Conservation (phyloP, 1,140 invertebrate species). For the Leucophenga varia region DNA sequence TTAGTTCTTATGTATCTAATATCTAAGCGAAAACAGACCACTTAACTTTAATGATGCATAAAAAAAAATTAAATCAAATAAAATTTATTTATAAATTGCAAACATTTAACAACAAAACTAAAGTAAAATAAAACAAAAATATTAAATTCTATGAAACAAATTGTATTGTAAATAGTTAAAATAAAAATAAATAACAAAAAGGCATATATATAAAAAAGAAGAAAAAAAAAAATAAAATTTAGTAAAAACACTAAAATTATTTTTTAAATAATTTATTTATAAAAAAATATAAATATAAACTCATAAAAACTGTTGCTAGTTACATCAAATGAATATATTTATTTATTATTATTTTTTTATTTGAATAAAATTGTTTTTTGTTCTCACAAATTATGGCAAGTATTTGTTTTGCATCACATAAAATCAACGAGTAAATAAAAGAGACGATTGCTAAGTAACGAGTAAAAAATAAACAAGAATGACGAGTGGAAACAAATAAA, state of each 20-base stretch:
- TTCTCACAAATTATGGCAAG: too few relatives aligned
- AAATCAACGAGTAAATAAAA: too few relatives aligned
- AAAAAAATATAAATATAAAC: constrained; percentile 23
- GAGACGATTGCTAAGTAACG: too few relatives aligned
- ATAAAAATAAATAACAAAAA: constrained; percentile 22
- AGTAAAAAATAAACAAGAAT: too few relatives aligned
- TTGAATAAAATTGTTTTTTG: too few relatives aligned
- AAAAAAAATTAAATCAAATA: not conserved
- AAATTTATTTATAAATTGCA: not conserved
- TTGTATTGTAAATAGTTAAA: constrained; percentile 3
- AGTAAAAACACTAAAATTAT: constrained; percentile 5
- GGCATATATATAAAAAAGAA: not conserved
- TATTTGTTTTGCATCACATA: too few relatives aligned
- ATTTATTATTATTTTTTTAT: too few relatives aligned
- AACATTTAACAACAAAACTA: constrained; percentile 7
- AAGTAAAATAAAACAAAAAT: constrained; percentile 16
- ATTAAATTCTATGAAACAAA: constrained; percentile 14
- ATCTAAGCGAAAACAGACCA: constrained; percentile 31
- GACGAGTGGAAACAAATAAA: too few relatives aligned
- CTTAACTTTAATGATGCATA: constrained; percentile 20
- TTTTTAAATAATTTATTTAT: not conserved
- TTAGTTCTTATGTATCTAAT: constrained; percentile 25
- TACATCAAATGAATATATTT: too few relatives aligned
- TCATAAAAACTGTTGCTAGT: too few relatives aligned
- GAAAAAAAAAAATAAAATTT: constrained; percentile 29